phyloP scores from a whole-genome alignment of 2,113 vertebrate species.

The Loxodonta africana region DNA sequence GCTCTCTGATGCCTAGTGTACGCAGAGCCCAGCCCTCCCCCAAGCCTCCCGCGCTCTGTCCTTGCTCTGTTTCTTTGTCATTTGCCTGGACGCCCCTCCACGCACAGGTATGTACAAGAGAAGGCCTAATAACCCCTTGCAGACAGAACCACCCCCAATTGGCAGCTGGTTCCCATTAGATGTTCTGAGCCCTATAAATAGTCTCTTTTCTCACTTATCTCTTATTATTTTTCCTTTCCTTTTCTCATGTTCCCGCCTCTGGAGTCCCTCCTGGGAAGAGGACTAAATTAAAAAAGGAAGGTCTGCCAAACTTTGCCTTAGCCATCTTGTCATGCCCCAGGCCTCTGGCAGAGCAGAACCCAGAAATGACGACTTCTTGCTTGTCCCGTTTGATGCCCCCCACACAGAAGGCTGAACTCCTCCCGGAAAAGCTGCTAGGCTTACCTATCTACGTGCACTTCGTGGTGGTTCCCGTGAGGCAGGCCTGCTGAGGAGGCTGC shows the following conservation, averaged over 20 bases:
- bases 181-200: slow-evolving; percentile 80
- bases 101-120: slow-evolving; percentile 50
- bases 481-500: not conserved
- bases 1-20: slow-evolving; percentile 22
- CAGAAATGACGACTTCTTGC: slow-evolving; percentile 50
- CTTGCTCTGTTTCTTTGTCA: not conserved
- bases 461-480: not conserved
- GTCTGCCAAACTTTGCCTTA: slow-evolving; percentile 76
- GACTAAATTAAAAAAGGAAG: slow-evolving; percentile 70
- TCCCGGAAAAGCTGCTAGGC: not conserved
- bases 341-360: slow-evolving; percentile 47
- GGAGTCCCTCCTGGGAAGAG: slow-evolving; percentile 66
- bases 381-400: slow-evolving; percentile 48
- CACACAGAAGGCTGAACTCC: not conserved
- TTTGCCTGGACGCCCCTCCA: not conserved
- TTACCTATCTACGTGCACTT: not conserved
- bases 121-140: slow-evolving; percentile 52
- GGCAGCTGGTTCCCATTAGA: slow-evolving; percentile 83
- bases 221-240: slow-evolving; percentile 82
- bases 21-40: not conserved
- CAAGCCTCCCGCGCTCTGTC: not conserved
- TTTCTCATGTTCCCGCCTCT: slow-evolving; percentile 77
- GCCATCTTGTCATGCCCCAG: slow-evolving; percentile 60
- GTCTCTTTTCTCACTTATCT: slow-evolving; percentile 84
- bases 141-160: slow-evolving; percentile 9